Conservation (phyloP, 2,113 vertebrate genomes). For the Chaenogobius annularis region DNA sequence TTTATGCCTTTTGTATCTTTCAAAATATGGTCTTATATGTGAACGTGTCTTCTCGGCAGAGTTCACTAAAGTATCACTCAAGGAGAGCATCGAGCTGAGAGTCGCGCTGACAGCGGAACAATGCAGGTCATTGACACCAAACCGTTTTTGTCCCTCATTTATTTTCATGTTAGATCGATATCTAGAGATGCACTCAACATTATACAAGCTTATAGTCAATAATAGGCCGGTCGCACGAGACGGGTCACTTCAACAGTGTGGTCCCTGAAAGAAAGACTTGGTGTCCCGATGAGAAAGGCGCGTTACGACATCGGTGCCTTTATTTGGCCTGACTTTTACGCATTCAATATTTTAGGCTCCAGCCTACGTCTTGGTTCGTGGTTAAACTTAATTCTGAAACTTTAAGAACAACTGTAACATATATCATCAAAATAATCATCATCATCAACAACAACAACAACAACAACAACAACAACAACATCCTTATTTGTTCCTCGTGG, state of each 20-base stretch:
- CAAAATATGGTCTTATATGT: background rate
- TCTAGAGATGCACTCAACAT: conserved; percentile 64
- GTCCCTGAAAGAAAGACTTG: conserved; percentile 34
- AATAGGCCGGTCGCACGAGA: conserved; percentile 75
- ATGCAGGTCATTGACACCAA: conserved; percentile 54
- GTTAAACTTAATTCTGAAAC: background rate
- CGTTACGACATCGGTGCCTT: conserved; percentile 33
- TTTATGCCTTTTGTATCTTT: conserved; percentile 5
- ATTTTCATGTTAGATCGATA: conserved; percentile 74
- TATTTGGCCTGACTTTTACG: background rate
- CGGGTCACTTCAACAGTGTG: conserved; percentile 57
- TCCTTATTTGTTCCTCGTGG: background rate
- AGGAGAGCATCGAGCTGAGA: conserved; percentile 34
- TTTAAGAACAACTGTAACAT: background rate
- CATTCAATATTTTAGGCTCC: background rate
- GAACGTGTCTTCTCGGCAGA: conserved; percentile 4
- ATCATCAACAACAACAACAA: no score
- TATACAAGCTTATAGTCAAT: conserved; percentile 57
- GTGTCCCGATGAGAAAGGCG: conserved; percentile 65
- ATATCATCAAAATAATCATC: background rate
- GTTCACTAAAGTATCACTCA: conserved; percentile 44
- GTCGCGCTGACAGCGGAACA: conserved; percentile 44
- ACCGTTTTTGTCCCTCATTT: conserved; percentile 59
- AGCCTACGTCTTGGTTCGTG: background rate
- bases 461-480: no score